Base-by-base conservation (phyloP, 2,888 invertebrate genomes). In the Erpobdella octoculata region DNA sequence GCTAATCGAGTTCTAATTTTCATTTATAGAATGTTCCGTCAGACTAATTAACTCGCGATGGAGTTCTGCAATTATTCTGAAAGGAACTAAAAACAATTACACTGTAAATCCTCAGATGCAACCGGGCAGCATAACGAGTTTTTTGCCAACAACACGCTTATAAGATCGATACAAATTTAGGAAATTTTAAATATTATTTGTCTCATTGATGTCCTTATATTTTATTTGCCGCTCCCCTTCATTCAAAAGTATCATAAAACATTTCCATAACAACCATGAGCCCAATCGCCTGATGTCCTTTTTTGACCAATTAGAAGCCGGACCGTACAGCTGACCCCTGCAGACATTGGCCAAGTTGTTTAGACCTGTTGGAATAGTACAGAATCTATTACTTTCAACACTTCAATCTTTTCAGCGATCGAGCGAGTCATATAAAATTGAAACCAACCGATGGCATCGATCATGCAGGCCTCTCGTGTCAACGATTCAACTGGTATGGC, bases 381-480 rank as follows among this genome's bases (percentile, higher is more conserved):
- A 31, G 33, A 64, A 31, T 25, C 12, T 15, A 41, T 41, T 41
- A 15, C n/a, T 15, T 15, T 15, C 46, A 15, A 64, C 65, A 33
- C n/a, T n/a, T n/a, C n/a, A 3, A n/a, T n/a, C n/a, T 8, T 53
- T 12, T n/a, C 21, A 53, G 28, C n/a, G 9, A 4, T 53, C 28
- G 8, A 1, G 5, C 4, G 28, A 53, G 28, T 28, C 2, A 9
- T 36, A n/a, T 53, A 21, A 2, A 18, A 2, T 21, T 72, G 12
- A 35, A 21, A 28, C 78, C 75, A 74, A 84, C 86, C 90, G 8
- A 97, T 82, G 0, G 92, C 91, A 78, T 92, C 91, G 21, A 97
- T 93, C 88, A 97, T 94, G 12, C 91, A 88, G 0, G 95, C 95
- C 83, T 97, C 97, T 75, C 95, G 86, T 0, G 93, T 93, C 77